These are phyloP conservation scores for Carettochelys insculpta DNA, from an alignment of 2,113 vertebrate species.

Conservation along the genomic window DNA sequence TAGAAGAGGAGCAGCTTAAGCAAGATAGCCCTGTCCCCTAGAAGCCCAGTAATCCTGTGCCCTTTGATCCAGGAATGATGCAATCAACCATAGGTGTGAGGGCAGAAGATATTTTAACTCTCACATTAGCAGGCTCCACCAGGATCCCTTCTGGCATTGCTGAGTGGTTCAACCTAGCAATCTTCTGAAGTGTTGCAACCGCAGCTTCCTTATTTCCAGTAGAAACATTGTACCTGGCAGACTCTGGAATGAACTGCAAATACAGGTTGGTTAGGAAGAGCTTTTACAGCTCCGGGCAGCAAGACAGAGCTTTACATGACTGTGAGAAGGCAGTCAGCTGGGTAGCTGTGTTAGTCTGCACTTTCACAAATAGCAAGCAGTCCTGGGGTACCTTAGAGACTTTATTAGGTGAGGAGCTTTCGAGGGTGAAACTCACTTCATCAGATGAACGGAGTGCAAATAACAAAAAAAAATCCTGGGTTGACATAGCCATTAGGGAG, in stretches of 20 bases:
- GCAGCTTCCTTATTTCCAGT: conserved; percentile 81
- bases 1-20: background rate
- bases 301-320: background rate
- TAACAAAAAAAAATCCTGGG: too few relatives aligned
- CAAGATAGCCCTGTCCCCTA: accelerated
- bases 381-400: too few relatives aligned
- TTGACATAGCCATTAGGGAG: too few relatives aligned
- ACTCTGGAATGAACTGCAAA: conserved; percentile 93
- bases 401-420: too few relatives aligned
- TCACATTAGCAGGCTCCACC: conserved; percentile 79
- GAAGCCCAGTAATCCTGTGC: accelerated
- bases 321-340: background rate
- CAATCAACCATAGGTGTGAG: background rate
- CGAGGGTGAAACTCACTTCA: too few relatives aligned
- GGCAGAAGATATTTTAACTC: background rate
- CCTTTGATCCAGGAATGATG: accelerated
- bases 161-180: conserved; percentile 83
- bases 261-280: background rate
- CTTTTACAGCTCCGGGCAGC: background rate
- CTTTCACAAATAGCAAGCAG: too few relatives aligned
- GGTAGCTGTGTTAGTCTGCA: too few relatives aligned
- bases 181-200: conserved; percentile 78
- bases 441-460: too few relatives aligned
- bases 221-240: conserved; percentile 88
- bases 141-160: conserved; percentile 84